Percentiles rank a stretch among this genome's conserved stretches.
These are phyloP conservation scores for Myotis myotis DNA, from an alignment of 2,797 vertebrate species.

Conservation along the genomic window DNA sequence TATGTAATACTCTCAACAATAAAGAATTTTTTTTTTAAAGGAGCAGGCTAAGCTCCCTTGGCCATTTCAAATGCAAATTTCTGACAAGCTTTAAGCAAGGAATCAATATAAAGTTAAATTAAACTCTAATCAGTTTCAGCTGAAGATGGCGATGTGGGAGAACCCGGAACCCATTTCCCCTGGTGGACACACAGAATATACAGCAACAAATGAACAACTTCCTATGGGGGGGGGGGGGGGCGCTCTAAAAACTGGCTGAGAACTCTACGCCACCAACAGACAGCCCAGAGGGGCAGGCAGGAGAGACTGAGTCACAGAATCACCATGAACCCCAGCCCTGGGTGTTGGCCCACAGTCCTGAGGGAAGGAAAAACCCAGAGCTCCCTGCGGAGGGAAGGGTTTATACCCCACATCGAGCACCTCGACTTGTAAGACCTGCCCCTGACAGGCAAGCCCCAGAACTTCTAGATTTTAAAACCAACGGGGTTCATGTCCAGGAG, in stretches of 20 bases:
- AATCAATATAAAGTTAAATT: neutral
- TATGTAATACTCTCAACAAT: no score
- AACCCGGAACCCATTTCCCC: neutral
- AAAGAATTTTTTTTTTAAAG: no score
- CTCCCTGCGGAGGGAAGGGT: neutral
- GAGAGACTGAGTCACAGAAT: no score
- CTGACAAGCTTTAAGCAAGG: neutral
- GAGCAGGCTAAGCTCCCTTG: neutral
- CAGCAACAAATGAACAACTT: neutral
- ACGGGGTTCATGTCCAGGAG: neutral
- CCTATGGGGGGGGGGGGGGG: no score
- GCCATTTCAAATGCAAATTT: neutral
- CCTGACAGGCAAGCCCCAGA: neutral
- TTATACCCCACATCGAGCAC: neutral
- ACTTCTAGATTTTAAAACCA: neutral
- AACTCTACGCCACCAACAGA: neutral
- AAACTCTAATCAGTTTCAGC: neutral
- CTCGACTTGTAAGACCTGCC: neutral
- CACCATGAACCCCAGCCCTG: neutral
- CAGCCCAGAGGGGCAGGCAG: neutral
- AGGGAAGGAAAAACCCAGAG: neutral
- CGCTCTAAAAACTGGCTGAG: neutral
- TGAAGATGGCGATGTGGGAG: neutral
- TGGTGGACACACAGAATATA: neutral
- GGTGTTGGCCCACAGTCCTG: neutral